Base-by-base conservation (phyloP, 2,113 vertebrate species). In the Panthera tigris region DNA sequence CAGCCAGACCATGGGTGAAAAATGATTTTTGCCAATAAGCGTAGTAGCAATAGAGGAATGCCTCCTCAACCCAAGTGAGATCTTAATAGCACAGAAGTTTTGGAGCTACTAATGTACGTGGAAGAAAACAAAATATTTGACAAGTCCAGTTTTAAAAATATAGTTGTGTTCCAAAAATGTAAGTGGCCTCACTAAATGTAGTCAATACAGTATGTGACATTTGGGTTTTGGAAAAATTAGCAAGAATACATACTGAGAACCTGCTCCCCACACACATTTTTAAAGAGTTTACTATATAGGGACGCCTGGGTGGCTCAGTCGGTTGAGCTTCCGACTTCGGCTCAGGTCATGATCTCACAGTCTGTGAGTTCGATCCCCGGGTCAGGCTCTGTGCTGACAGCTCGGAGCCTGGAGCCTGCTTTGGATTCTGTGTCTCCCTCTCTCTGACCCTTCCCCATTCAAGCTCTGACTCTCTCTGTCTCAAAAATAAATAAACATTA, bases 191-290 rank as follows among this genome's bases (percentile, higher is more conserved):
- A 36, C 15, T 52, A 97, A 94, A 65, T 36, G 52, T 7, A 82
- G 15, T 65, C 14, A 89, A 23, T 52, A 48, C 0, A 52, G 36
- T 23, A 4, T 12, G 33, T 66, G 27, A 52, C 27, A 92, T 92
- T 45, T 83, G 69, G 39, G 79, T 18, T 82, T 96, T 97, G 90
- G 71, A 21, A 76, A 96, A 95, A 55, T 61, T 23, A 95, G 11
- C 33, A 84, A 57, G 87, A 73, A 68, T 52, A 63, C 79, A 94
- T n/a, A 65, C 8, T 79, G 19, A 89, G 66, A 82, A 82, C 27
- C 39, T 13, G 4, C 10, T 25, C 21, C 18, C 50, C 27, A 48
- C 68, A 86, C 65, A 88, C 10, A 45, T 16, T 57, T 93, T 81
- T 39, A 79, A 79, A 82, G 61, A 55, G 27, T 6, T 74, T 61